Evolutionary conservation across 2,797 vertebrate genomes (phyloP).

Genomic region (Clamator glandarius): DNA sequence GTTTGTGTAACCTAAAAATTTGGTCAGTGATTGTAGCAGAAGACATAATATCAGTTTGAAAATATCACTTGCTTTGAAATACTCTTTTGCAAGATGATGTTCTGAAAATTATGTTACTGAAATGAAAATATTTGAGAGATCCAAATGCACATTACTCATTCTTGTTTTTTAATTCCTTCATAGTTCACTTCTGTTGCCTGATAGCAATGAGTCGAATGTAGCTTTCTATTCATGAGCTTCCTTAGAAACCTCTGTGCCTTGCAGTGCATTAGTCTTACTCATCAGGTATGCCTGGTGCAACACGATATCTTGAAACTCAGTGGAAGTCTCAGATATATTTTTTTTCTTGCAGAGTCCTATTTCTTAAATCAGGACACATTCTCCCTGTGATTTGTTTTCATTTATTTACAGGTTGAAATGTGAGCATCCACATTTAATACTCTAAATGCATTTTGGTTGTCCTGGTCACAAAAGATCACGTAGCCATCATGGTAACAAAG

Average conservation of each 20-base stretch:
- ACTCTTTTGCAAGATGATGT: background rate
- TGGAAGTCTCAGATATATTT: conserved; percentile 7
- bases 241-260: background rate
- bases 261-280: background rate
- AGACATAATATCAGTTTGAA: background rate
- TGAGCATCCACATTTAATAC: conserved; percentile 4
- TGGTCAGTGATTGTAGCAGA: background rate
- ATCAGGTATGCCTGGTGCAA: background rate
- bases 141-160: background rate
- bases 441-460: conserved; percentile 13
- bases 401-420: conserved; percentile 66
- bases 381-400: conserved; percentile 30
- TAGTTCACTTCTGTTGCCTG: background rate
- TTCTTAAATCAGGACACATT: background rate
- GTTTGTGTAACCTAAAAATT: background rate
- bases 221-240: background rate
- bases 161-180: background rate
- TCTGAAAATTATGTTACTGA: background rate
- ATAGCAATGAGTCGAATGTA: background rate
- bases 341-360: background rate
- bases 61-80: background rate
- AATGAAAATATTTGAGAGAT: background rate
- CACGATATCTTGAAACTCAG: background rate
- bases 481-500: conserved; percentile 13
- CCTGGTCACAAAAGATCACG: conserved; percentile 24